phyloP scores from a whole-genome alignment of 2,888 invertebrate genomes.

The Caenorhabditis sinica region DNA sequence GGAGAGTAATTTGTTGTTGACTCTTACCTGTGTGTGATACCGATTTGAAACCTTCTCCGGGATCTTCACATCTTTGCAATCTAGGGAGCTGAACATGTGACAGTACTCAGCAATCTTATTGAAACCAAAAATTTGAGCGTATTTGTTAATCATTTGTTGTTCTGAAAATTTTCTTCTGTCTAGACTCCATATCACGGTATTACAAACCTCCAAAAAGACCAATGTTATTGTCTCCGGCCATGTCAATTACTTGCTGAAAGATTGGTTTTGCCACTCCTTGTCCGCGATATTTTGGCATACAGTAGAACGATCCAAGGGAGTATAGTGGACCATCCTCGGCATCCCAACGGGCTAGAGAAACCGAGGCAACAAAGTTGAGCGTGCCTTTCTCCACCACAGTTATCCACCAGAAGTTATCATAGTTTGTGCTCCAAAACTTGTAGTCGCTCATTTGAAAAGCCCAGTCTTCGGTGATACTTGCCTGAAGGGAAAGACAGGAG shows the following conservation, averaged over 20 bases:
- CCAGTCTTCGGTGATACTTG: slow-evolving; percentile 25
- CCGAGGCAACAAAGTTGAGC: slow-evolving; percentile 8
- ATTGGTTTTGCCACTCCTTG: slow-evolving; percentile 1
- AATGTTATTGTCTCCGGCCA: slow-evolving; percentile 4
- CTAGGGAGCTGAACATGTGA: slow-evolving; percentile 13
- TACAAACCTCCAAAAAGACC: no score
- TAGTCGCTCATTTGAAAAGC: slow-evolving; percentile 31
- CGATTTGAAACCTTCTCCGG: no score
- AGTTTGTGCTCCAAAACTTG: slow-evolving; percentile 8
- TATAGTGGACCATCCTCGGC: neutral
- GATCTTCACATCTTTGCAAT: slow-evolving; percentile 5
- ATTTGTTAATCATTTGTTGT: slow-evolving; percentile 3
- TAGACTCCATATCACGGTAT: no score
- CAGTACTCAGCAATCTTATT: slow-evolving; percentile 3
- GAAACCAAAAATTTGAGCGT: slow-evolving; percentile 23
- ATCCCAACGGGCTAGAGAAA: slow-evolving; percentile 15
- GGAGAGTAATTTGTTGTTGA: no score
- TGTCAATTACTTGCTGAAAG: slow-evolving; percentile 25
- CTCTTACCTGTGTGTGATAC: no score
- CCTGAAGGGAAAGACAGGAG: neutral
- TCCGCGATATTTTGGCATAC: slow-evolving; percentile 19
- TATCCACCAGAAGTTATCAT: slow-evolving; percentile 24
- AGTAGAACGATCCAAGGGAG: slow-evolving; percentile 19
- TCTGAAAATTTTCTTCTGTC: no score
- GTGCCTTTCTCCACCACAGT: slow-evolving; percentile 21